Conservation (phyloP, 2,113 vertebrate genomes). For the Pithys albifrons region DNA sequence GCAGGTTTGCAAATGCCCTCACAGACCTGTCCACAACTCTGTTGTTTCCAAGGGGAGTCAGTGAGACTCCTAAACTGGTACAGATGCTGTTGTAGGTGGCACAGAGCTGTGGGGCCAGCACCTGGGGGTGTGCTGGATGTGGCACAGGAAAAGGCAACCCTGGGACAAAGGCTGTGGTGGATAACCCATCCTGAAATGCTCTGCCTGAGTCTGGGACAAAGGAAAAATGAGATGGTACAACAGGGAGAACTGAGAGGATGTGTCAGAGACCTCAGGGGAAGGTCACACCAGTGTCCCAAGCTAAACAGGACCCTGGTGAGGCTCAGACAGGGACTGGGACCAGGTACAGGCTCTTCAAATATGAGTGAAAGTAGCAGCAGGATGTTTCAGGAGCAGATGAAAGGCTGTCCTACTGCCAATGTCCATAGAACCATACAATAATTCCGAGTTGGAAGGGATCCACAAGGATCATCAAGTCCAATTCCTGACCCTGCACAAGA, state of each 20-base stretch:
- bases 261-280: not conserved
- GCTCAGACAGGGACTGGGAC: not conserved
- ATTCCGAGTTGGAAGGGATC: not conserved
- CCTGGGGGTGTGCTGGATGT: not conserved
- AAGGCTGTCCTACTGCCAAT: not conserved
- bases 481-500: not conserved
- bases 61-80: not conserved
- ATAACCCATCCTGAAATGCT: not conserved
- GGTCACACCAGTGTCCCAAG: fast-evolving
- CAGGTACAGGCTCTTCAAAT: not conserved
- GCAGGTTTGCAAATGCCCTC: fast-evolving
- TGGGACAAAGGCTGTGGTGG: not conserved
- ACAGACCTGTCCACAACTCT: not conserved
- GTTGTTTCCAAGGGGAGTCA: not conserved
- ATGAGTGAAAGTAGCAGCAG: not conserved
- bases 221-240: not conserved
- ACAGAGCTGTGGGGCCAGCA: not conserved
- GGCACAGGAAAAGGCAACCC: not conserved
- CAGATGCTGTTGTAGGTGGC: not conserved
- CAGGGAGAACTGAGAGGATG: not conserved
- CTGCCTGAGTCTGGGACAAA: not conserved
- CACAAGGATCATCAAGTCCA: not conserved
- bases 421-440: not conserved
- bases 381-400: not conserved
- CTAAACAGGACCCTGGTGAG: fast-evolving